Evolutionary conservation across 2,797 vertebrate genomes (phyloP).

Genomic region (Thamnophis elegans): DNA sequence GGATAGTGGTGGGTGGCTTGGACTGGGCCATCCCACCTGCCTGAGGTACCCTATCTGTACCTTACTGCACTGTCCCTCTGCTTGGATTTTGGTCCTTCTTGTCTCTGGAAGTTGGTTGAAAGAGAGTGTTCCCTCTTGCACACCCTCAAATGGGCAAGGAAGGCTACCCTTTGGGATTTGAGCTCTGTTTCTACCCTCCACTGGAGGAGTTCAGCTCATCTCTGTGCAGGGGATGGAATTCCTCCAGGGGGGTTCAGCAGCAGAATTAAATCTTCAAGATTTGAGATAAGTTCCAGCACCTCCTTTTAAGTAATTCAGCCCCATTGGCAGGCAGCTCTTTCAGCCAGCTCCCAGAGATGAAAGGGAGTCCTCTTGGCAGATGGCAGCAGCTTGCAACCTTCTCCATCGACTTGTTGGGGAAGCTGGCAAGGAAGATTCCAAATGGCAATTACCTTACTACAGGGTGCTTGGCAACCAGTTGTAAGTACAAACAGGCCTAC

Average conservation of each 20-base stretch:
- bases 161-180: not conserved
- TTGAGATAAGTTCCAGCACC: not conserved
- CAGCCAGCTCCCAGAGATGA: not conserved
- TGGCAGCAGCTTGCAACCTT: not conserved
- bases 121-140: not conserved
- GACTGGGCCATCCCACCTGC: not conserved
- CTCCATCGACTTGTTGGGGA: not conserved
- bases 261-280: not conserved
- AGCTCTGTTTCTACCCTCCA: not conserved
- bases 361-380: too few relatives aligned
- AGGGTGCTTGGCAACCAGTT: not conserved
- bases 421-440: not conserved
- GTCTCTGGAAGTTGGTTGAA: not conserved
- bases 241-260: not conserved
- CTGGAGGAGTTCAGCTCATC: not conserved
- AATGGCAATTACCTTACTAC: not conserved
- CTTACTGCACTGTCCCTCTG: not conserved
- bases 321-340: not conserved
- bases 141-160: not conserved
- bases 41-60: not conserved
- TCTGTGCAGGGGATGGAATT: not conserved
- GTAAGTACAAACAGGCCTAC: not conserved
- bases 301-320: not conserved
- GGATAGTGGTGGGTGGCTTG: not conserved
- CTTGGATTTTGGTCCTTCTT: not conserved